These are phyloP conservation scores for Lasioglossum oenotherae DNA, from an alignment of 2,888 invertebrate genomes.

Conservation along the genomic window DNA sequence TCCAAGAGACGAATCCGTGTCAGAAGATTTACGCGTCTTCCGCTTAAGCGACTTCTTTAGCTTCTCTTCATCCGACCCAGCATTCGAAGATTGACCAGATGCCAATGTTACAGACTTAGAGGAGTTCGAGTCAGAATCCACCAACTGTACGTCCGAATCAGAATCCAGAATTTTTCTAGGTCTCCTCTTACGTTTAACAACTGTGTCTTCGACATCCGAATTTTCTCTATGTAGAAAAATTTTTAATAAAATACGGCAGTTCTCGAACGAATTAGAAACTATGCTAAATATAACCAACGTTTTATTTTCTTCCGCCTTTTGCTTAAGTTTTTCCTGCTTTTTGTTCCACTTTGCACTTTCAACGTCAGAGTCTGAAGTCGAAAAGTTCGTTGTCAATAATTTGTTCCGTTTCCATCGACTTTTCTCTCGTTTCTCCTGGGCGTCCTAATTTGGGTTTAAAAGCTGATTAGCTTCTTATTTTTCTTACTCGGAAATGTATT, in stretches of 20 bases:
- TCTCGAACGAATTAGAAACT: slow-evolving; percentile 20
- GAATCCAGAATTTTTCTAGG: slow-evolving; percentile 73
- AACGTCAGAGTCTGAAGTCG: slow-evolving; percentile 77
- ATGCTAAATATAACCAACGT: slow-evolving; percentile 25
- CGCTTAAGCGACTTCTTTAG: slow-evolving; percentile 64
- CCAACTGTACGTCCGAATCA: slow-evolving; percentile 72
- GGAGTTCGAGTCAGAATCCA: slow-evolving; percentile 65
- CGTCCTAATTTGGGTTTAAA: slow-evolving; percentile 31
- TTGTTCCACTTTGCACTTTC: slow-evolving; percentile 72
- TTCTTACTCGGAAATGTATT: neutral
- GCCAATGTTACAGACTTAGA: slow-evolving; percentile 41
- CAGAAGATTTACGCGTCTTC: slow-evolving; percentile 72
- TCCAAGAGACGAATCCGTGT: slow-evolving; percentile 73
- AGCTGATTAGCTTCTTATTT: neutral
- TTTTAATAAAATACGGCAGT: neutral
- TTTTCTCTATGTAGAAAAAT: slow-evolving; percentile 35
- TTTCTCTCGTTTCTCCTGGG: slow-evolving; percentile 55
- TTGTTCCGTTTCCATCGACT: slow-evolving; percentile 75
- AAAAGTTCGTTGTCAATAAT: slow-evolving; percentile 71
- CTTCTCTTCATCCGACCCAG: slow-evolving; percentile 49
- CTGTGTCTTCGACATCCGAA: neutral
- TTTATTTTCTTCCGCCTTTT: slow-evolving; percentile 13
- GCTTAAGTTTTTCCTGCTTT: slow-evolving; percentile 48
- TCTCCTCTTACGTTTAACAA: slow-evolving; percentile 50
- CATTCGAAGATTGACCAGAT: slow-evolving; percentile 24